phyloP scores from a whole-genome alignment of 2,888 invertebrate genomes.

The Gastracanthus pulcherrimus region DNA sequence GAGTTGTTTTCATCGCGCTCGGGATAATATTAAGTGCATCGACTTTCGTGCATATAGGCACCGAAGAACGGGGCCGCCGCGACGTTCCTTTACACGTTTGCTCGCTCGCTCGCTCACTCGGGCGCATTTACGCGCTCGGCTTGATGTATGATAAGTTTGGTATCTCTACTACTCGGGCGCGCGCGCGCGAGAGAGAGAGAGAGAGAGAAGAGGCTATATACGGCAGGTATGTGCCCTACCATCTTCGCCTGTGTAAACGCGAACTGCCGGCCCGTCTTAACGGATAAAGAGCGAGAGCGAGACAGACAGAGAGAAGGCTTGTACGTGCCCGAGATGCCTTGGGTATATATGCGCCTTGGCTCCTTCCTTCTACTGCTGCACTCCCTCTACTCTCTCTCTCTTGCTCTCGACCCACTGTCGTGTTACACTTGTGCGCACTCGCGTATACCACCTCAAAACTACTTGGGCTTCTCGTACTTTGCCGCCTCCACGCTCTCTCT shows the following conservation, averaged over 20 bases:
- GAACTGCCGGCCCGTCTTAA: background rate
- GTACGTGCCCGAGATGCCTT: slow-evolving; percentile 32
- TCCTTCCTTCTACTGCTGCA: background rate
- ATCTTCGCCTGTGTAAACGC: slow-evolving; percentile 1
- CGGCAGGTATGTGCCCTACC: slow-evolving; percentile 5
- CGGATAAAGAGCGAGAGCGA: slow-evolving; percentile 24
- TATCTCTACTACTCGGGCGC: background rate
- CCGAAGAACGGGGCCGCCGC: background rate
- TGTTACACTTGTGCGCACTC: slow-evolving; percentile 31
- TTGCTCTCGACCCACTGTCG: slow-evolving; percentile 43
- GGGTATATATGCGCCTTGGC: background rate
- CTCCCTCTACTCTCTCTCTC: background rate
- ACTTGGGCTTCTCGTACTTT: slow-evolving; percentile 38
- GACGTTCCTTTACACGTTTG: background rate
- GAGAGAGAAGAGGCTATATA: background rate
- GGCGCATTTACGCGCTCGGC: slow-evolving; percentile 1
- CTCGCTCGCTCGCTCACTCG: background rate
- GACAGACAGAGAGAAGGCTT: slow-evolving; percentile 13
- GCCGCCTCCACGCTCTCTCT: slow-evolving; percentile 12
- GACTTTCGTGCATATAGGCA: background rate
- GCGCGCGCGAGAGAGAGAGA: background rate
- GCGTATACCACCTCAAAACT: slow-evolving; percentile 41
- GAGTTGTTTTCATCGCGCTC: background rate
- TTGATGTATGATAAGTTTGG: slow-evolving; percentile 19
- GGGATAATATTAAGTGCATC: slow-evolving; percentile 3